Conservation (phyloP, 2,888 invertebrate genomes). For the Latrodectus hesperus region DNA sequence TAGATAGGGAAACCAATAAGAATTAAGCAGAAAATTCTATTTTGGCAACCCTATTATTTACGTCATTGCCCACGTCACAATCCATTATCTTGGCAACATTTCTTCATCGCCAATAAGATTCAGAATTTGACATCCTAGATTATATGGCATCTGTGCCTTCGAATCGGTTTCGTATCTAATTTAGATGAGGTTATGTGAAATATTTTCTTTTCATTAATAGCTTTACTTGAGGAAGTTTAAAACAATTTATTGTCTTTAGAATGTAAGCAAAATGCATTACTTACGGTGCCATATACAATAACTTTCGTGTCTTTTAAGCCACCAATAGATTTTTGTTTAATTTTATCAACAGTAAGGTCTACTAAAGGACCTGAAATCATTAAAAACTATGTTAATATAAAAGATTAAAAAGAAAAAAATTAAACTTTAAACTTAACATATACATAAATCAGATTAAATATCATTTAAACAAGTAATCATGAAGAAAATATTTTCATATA, state of each 20-base stretch:
- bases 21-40: no score
- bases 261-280: not conserved
- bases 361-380: slow-evolving; percentile 21
- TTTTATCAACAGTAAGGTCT: slow-evolving; percentile 3
- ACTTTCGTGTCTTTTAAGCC: slow-evolving; percentile 41
- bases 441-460: not conserved
- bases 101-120: no score
- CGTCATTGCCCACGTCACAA: no score
- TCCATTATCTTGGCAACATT: no score
- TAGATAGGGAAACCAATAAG: no score
- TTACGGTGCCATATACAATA: slow-evolving; percentile 38
- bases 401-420: not conserved
- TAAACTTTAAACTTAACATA: not conserved
- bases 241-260: not conserved
- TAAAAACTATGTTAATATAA: no score
- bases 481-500: no score
- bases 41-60: no score
- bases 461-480: no score
- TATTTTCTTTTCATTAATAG: not conserved
- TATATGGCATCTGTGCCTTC: no score
- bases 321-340: slow-evolving; percentile 23
- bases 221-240: not conserved
- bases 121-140: no score
- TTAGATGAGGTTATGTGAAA: not conserved
- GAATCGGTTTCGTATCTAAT: no score